Base-by-base conservation (phyloP, 2,797 vertebrate species). In the Bothrops alternatus region DNA sequence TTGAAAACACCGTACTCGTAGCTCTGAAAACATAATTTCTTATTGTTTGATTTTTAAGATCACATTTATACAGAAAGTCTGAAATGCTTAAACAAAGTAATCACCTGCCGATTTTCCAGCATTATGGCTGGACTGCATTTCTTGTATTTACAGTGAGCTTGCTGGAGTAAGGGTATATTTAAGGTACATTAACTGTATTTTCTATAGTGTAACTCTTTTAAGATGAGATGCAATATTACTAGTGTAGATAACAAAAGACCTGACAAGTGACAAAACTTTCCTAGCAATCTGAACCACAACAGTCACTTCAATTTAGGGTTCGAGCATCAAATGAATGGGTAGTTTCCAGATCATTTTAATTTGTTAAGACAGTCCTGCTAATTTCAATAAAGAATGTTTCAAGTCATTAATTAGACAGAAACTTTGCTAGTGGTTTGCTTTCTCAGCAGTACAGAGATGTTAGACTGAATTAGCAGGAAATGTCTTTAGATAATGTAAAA, bases 131-230 rank as follows among this genome's bases (percentile, higher is more conserved):
- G 95, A 20, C 95, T 95, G 95, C 86, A 93, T 93, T 94, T 93
- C 26, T 1, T 65, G 20, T 94, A 86, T 95, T 95, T 93, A 86
- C 82, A 90, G 92, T 96, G 73, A 86, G 92, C 87, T 91, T 82
- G 86, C 93, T 93, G 86, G 87, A 96, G 92, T 95, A 96, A 96
- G 94, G 88, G 82, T 87, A 92, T 94, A 90, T 93, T 20, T 58
- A 93, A 61, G 1, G 65, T 26, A 65, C 88, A 96, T 96, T 95
- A 96, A 96, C 96, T 94, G 95, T 88, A 86, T 85, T 86, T 91
- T 96, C 90, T 69, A 57, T 96, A 92, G 93, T 92, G 89, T 92
- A 94, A 92, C 63, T 90, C 96, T 95, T 96, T 96, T 95, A 95
- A 91, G 87, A 92, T 95, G 93, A 95, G 37, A 89, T 92, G 60